phyloP scores from a whole-genome alignment of 2,113 vertebrate genomes.

The human (Homo sapiens) region DNA sequence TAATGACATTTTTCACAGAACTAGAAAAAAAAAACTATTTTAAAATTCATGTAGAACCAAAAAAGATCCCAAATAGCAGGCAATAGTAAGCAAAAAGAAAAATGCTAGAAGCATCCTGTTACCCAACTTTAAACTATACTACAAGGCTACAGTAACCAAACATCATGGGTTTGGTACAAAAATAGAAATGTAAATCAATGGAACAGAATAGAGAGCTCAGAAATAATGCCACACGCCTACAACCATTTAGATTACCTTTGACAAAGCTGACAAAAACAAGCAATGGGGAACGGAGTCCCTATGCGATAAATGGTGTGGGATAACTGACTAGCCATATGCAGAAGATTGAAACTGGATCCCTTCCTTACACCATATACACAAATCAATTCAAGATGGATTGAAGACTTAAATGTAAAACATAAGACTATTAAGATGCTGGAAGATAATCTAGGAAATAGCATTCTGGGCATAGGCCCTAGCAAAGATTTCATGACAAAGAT shows the following conservation, averaged over 20 bases:
- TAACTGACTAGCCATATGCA: no score
- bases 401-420: no score
- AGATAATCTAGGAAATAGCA: no score
- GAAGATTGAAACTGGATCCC: no score
- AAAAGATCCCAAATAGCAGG: background rate
- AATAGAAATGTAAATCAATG: background rate
- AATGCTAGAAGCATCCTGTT: background rate
- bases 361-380: no score
- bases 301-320: no score
- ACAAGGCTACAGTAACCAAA: background rate
- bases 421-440: no score
- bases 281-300: no score
- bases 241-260: background rate
- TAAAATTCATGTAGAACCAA: background rate
- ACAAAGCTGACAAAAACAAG: background rate
- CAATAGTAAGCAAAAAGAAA: background rate
- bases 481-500: no score
- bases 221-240: background rate
- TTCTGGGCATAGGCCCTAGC: no score
- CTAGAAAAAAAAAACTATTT: background rate
- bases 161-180: background rate
- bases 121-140: background rate
- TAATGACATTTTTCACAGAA: background rate
- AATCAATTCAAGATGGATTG: no score
- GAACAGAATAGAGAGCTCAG: background rate